These are phyloP conservation scores for Dicaeum eximium DNA, from an alignment of 2,113 vertebrate genomes.

Conservation along the genomic window DNA sequence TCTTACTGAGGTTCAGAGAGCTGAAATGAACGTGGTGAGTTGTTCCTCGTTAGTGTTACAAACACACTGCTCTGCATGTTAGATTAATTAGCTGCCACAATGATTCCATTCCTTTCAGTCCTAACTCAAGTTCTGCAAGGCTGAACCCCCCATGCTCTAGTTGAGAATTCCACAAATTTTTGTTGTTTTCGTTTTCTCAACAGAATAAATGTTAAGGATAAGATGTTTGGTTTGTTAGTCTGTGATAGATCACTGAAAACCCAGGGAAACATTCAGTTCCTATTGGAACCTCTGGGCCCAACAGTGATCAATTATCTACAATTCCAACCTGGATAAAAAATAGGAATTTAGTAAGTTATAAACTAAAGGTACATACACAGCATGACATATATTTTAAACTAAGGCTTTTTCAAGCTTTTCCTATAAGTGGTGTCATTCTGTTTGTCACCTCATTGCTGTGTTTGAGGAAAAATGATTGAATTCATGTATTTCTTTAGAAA, in stretches of 20 bases:
- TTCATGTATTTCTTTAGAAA: background rate
- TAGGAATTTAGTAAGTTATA: background rate
- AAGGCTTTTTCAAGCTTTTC: background rate
- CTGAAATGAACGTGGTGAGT: background rate
- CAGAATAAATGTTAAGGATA: background rate
- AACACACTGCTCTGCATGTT: background rate
- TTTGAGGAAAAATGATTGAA: background rate
- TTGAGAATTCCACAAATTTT: background rate
- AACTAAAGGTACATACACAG: background rate
- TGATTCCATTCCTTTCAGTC: background rate
- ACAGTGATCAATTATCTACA: background rate
- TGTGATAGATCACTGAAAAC: background rate
- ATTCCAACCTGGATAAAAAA: background rate
- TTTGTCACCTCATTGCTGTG: background rate
- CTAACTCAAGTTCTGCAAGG: background rate
- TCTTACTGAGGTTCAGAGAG: constrained; percentile 16
- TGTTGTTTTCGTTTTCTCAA: background rate
- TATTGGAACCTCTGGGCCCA: background rate
- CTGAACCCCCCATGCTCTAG: background rate
- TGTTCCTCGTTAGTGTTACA: background rate
- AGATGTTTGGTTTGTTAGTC: background rate
- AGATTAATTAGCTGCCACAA: background rate
- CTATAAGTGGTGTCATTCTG: background rate
- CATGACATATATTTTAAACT: background rate
- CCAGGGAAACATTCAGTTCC: background rate